These are phyloP conservation scores for Rhagium mordax DNA, from an alignment of 2,888 invertebrate species.

Conservation along the genomic window DNA sequence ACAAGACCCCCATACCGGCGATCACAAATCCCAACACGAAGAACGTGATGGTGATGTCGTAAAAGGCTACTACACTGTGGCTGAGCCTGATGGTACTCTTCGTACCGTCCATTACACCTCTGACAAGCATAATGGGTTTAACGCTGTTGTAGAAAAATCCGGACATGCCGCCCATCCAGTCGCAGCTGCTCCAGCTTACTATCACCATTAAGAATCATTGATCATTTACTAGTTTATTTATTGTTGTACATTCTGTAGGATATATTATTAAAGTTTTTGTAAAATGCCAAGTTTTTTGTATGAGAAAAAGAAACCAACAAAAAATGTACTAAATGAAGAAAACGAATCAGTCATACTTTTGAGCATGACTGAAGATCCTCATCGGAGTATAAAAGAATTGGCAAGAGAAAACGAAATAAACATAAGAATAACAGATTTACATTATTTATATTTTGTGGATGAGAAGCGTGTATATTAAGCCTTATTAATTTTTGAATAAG, in stretches of 20 bases:
- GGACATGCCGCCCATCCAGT: constrained; percentile 74
- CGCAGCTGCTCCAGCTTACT: not conserved
- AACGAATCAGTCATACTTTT: too few relatives aligned
- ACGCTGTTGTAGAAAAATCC: constrained; percentile 60
- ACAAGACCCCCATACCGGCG: constrained; percentile 75
- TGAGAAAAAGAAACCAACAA: too few relatives aligned
- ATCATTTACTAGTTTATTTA: not conserved
- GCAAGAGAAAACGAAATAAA: too few relatives aligned
- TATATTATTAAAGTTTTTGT: not conserved
- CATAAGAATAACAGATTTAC: too few relatives aligned
- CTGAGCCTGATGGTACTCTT: constrained; percentile 73
- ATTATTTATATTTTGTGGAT: too few relatives aligned
- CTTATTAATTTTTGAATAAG: too few relatives aligned
- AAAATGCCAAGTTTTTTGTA: not conserved
- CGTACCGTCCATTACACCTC: constrained; percentile 74
- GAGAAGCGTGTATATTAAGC: too few relatives aligned
- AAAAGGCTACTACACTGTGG: constrained; percentile 71
- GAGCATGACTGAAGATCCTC: too few relatives aligned
- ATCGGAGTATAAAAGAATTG: too few relatives aligned
- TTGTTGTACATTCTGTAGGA: not conserved
- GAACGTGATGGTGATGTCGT: constrained; percentile 73
- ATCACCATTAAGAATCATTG: not conserved
- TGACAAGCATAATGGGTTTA: constrained; percentile 73
- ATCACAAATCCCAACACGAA: constrained; percentile 70
- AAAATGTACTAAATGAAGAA: too few relatives aligned